These are phyloP conservation scores for Idaea aversata DNA, from an alignment of 2,888 invertebrate species.

Conservation along the genomic window DNA sequence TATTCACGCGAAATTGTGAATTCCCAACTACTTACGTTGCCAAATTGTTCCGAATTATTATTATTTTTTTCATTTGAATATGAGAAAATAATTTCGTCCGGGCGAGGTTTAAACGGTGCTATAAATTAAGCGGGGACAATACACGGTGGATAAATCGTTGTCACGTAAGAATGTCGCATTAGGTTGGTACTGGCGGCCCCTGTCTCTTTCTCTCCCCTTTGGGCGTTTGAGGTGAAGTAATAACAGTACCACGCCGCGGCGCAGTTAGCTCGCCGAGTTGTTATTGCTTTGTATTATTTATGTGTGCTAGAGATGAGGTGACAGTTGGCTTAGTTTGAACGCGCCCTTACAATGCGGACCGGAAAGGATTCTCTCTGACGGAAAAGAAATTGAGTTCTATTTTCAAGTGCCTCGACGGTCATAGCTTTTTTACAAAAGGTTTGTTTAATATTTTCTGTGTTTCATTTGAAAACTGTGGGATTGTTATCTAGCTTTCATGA, in stretches of 20 bases:
- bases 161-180: constrained; percentile 78
- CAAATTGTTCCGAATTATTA: constrained; percentile 26
- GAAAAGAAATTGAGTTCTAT: constrained; percentile 24
- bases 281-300: constrained; percentile 75
- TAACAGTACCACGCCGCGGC: constrained; percentile 72
- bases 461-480: not conserved
- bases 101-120: constrained; percentile 59
- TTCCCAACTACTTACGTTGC: constrained; percentile 26
- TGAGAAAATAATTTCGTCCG: constrained; percentile 59
- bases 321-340: constrained; percentile 50
- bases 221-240: constrained; percentile 47
- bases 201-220: constrained; percentile 14
- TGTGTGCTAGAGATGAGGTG: constrained; percentile 56
- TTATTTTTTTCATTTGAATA: constrained; percentile 49
- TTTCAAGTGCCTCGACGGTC: constrained; percentile 10
- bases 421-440: constrained; percentile 7
- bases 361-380: constrained; percentile 26
- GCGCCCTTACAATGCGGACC: constrained; percentile 24
- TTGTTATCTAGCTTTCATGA: too few relatives aligned
- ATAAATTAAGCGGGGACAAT: constrained; percentile 75
- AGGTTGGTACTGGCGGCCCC: constrained; percentile 53
- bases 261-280: constrained; percentile 65
- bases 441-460: not conserved
- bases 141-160: constrained; percentile 77
- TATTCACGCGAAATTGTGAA: constrained; percentile 18